Conservation (phyloP, 2,888 invertebrate genomes). For the Metopia argyrocephala region DNA sequence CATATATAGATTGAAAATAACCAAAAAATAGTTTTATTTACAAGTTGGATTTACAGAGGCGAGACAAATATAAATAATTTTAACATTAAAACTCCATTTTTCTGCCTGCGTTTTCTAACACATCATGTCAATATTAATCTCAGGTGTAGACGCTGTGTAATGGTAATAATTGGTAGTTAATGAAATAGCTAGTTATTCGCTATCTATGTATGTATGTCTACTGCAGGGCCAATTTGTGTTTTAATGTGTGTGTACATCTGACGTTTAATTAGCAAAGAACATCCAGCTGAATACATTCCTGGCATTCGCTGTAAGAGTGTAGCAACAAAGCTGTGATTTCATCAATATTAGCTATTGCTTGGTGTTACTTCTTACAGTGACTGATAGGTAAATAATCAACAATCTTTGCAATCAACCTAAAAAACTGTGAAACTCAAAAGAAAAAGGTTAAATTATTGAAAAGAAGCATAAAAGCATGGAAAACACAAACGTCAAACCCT, state of each 20-base stretch:
- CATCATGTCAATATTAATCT: too few relatives aligned
- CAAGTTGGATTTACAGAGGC: too few relatives aligned
- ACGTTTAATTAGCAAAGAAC: background rate
- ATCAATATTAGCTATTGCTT: slow-evolving; percentile 83
- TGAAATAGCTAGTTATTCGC: too few relatives aligned
- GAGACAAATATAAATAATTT: too few relatives aligned
- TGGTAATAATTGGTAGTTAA: too few relatives aligned
- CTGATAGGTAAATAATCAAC: slow-evolving; percentile 80
- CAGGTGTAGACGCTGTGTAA: too few relatives aligned
- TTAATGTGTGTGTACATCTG: background rate
- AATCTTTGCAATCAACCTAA: background rate
- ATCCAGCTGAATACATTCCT: too few relatives aligned
- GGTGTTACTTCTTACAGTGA: slow-evolving; percentile 99
- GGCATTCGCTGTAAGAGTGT: slow-evolving; percentile 93
- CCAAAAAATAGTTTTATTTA: too few relatives aligned
- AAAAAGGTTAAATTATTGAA: slow-evolving; percentile 19
- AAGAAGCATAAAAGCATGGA: slow-evolving; percentile 7
- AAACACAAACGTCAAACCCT: slow-evolving; percentile 12
- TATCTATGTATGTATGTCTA: too few relatives aligned
- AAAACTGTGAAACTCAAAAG: background rate
- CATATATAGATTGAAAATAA: too few relatives aligned
- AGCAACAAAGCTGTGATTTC: slow-evolving; percentile 87
- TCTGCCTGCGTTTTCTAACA: too few relatives aligned
- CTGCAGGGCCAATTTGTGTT: background rate
- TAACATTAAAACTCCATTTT: too few relatives aligned